Conservation (phyloP, 2,113 vertebrate genomes). For the Silurus asotus region DNA sequence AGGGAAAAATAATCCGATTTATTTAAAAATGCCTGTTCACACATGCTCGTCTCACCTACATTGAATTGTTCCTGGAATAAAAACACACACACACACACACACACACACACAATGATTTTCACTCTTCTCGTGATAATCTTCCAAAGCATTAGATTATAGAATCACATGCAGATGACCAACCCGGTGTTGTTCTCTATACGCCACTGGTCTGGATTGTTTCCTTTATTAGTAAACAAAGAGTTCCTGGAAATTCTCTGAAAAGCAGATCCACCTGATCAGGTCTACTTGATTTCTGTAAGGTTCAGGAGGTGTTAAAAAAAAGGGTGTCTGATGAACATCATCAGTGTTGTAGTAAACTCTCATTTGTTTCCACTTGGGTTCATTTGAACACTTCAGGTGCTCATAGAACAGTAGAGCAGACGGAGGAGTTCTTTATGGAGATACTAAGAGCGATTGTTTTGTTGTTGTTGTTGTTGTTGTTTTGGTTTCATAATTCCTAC, state of each 20-base stretch:
- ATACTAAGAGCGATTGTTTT: too few species aligned
- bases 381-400: not conserved
- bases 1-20: not conserved
- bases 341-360: not conserved
- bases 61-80: too few species aligned
- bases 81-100: too few species aligned
- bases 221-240: not conserved
- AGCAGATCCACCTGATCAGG: not conserved
- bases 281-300: not conserved
- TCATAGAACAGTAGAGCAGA: not conserved
- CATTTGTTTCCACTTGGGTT: not conserved
- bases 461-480: too few species aligned
- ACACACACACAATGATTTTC: too few species aligned
- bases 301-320: not conserved
- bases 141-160: not conserved
- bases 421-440: too few species aligned
- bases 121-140: too few species aligned
- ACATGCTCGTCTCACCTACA: not conserved
- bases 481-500: too few species aligned
- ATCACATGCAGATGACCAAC: not conserved
- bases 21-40: not conserved
- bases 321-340: not conserved
- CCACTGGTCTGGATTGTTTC: not conserved
- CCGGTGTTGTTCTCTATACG: not conserved
- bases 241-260: not conserved